phyloP scores from a whole-genome alignment of 1,140 invertebrate species.

The Meloidogyne exigua region DNA sequence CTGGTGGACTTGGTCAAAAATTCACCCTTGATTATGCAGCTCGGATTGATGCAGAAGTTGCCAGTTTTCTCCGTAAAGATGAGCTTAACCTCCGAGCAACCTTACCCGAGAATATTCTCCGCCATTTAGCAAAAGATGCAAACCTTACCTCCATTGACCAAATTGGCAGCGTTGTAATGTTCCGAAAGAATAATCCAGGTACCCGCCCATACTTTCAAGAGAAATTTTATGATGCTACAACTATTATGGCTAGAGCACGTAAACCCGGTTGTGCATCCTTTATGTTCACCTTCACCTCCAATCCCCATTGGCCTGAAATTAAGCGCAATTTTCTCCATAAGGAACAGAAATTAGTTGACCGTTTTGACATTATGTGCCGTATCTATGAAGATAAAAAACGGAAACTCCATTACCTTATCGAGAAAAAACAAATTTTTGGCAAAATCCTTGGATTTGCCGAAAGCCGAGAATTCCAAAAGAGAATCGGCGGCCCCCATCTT shows the following conservation, averaged over 20 bases:
- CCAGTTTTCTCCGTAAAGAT: neutral
- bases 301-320: slow-evolving; percentile 8
- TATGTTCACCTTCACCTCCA: slow-evolving; percentile 6
- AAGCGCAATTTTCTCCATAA: neutral
- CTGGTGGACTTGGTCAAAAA: slow-evolving; percentile 4
- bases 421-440: slow-evolving; percentile 18
- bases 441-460: slow-evolving; percentile 2
- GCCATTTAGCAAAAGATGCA: neutral
- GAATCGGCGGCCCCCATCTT: slow-evolving; percentile 1
- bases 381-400: neutral
- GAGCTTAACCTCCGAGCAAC: neutral
- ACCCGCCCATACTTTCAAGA: slow-evolving; percentile 3
- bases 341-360: neutral
- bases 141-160: neutral
- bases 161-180: neutral
- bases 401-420: neutral
- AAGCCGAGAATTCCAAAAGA: slow-evolving; percentile 11
- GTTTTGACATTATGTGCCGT: neutral
- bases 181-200: neutral
- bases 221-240: slow-evolving; percentile 2
- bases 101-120: neutral
- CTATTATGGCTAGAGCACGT: neutral
- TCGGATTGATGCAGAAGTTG: neutral
- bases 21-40: neutral
- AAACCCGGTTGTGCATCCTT: neutral